Evolutionary conservation across 2,113 vertebrate species (phyloP).

Genomic region (Camelus dromedarius): DNA sequence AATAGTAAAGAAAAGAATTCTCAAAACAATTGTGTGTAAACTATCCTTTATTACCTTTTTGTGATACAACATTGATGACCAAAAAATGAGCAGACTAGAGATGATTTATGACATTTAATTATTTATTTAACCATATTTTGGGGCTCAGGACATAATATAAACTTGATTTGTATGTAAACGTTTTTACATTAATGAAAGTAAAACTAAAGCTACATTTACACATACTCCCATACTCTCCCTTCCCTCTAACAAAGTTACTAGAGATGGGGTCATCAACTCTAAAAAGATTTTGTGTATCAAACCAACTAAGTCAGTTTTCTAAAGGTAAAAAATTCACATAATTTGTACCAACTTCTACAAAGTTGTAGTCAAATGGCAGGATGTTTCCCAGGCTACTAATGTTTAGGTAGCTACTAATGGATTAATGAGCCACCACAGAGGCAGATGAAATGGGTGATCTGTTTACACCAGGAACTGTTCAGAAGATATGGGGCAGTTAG

Average conservation of each 20-base stretch:
- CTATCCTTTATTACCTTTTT: background rate
- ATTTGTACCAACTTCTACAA: constrained; percentile 5
- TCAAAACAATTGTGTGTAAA: background rate
- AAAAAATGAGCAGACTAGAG: background rate
- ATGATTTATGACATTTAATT: background rate
- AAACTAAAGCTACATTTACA: constrained; percentile 20
- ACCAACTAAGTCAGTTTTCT: background rate
- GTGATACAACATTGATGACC: background rate
- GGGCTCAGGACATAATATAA: background rate
- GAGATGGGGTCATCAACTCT: background rate
- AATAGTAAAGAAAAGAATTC: background rate
- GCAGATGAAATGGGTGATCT: background rate
- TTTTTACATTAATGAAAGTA: background rate
- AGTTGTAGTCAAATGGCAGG: background rate
- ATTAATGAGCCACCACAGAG: background rate
- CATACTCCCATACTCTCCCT: background rate
- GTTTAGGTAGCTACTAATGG: background rate
- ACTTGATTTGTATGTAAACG: background rate
- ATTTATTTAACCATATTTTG: background rate
- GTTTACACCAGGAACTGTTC: background rate
- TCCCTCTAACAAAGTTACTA: constrained; percentile 15
- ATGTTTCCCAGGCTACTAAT: background rate
- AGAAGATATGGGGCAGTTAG: background rate
- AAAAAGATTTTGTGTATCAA: background rate
- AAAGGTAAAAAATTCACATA: background rate